Percentiles rank a stretch among this genome's conserved stretches.
Evolutionary conservation across 2,113 vertebrate genomes (phyloP).

Genomic region (Empidonax alnorum): DNA sequence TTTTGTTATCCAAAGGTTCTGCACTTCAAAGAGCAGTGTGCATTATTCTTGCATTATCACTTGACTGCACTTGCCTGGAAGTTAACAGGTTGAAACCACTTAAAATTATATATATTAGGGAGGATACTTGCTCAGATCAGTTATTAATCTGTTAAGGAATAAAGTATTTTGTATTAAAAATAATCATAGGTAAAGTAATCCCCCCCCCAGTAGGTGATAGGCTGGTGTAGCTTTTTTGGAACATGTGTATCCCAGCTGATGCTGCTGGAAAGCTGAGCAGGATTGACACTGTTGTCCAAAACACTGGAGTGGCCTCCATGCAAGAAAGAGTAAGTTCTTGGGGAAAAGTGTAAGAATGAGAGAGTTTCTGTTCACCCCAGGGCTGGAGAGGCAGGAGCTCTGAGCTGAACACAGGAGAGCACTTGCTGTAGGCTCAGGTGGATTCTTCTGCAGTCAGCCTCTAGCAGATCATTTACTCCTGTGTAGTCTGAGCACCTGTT

Average conservation of each 20-base stretch:
- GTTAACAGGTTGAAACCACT: background rate
- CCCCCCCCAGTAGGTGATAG: background rate
- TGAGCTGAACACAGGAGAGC: background rate
- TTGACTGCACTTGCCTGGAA: background rate
- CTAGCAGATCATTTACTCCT: background rate
- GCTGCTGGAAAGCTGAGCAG: background rate
- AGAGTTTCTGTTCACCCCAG: background rate
- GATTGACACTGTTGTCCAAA: background rate
- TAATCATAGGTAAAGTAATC: background rate
- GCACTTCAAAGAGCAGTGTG: background rate
- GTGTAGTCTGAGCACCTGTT: background rate
- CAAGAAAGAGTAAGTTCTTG: background rate
- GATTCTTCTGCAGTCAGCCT: background rate
- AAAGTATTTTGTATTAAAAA: background rate
- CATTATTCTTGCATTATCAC: background rate
- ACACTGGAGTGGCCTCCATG: background rate
- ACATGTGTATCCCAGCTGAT: background rate
- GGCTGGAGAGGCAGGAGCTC: background rate
- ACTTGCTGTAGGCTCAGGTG: background rate
- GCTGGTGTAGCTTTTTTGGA: background rate
- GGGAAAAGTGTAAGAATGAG: background rate
- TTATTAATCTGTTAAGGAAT: background rate
- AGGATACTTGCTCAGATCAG: background rate
- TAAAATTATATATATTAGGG: background rate
- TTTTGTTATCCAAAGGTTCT: background rate